phyloP scores from a whole-genome alignment of 1,140 invertebrate species.

The Paramacrobiotus metropolitanus region DNA sequence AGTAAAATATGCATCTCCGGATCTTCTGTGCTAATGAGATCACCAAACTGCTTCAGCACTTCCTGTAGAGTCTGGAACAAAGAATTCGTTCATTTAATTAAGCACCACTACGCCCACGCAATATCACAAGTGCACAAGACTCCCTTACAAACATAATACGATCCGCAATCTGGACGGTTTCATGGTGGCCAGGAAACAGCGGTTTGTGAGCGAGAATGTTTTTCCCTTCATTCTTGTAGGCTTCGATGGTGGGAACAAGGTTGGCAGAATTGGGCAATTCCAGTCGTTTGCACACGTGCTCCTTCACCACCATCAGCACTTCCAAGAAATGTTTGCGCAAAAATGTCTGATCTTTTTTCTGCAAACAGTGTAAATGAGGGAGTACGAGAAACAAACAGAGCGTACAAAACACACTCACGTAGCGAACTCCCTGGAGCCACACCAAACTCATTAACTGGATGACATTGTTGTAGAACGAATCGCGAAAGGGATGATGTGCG shows the following conservation, averaged over 20 bases:
- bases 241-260: not conserved
- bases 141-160: too few relatives aligned
- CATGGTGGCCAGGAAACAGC: too few relatives aligned
- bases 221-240: constrained; percentile 3
- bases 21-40: too few relatives aligned
- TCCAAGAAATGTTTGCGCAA: not conserved
- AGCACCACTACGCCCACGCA: too few relatives aligned
- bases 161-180: too few relatives aligned
- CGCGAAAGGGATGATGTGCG: not conserved
- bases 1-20: too few relatives aligned
- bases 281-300: not conserved
- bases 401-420: not conserved
- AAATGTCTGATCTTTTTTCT: not conserved
- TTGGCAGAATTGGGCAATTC: not conserved
- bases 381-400: not conserved
- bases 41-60: too few relatives aligned
- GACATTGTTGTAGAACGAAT: not conserved
- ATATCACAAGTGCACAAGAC: too few relatives aligned
- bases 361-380: not conserved
- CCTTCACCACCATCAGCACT: not conserved
- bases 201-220: too few relatives aligned
- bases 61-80: too few relatives aligned
- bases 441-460: not conserved
- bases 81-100: too few relatives aligned
- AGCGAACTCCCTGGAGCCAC: not conserved